A percentile compares a stretch with the other conserved stretches of the same genome.
Conservation (phyloP, 2,888 invertebrate species). For the Gibbula magus region DNA sequence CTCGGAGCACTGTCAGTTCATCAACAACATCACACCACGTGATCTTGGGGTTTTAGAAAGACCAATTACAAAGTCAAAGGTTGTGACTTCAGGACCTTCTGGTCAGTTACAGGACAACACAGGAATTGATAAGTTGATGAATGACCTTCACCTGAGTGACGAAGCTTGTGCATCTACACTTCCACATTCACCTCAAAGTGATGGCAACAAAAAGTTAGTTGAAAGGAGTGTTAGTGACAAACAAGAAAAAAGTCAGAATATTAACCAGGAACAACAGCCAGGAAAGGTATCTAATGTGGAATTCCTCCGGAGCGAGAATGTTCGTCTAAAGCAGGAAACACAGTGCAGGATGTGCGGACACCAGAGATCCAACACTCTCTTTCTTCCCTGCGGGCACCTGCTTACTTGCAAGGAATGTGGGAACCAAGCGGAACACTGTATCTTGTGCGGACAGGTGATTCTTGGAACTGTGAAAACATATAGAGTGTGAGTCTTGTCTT, state of each 20-base stretch:
- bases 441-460: constrained; percentile 24
- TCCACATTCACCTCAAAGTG: not conserved
- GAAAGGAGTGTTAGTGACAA: no score
- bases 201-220: not conserved
- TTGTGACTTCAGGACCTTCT: no score
- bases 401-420: constrained; percentile 27
- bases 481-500: no score
- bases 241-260: no score
- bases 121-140: not conserved
- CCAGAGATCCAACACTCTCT: constrained; percentile 19
- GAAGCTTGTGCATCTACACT: not conserved
- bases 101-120: no score
- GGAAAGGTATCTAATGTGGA: no score
- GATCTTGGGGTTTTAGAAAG: not conserved
- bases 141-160: not conserved
- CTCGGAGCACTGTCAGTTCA: not conserved
- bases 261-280: no score
- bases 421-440: constrained; percentile 17
- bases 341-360: constrained; percentile 16
- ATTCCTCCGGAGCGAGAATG: not conserved
- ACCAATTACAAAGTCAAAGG: no score
- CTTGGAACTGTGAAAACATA: constrained; percentile 33
- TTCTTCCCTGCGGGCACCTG: constrained; percentile 36
- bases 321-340: not conserved
- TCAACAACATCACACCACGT: not conserved